Evolutionary conservation across 92 coral and sea anemone genomes (phyloP), one percentile per base, ranked within the genome.

Genomic region (Hydrozoanthus gracilis): DNA sequence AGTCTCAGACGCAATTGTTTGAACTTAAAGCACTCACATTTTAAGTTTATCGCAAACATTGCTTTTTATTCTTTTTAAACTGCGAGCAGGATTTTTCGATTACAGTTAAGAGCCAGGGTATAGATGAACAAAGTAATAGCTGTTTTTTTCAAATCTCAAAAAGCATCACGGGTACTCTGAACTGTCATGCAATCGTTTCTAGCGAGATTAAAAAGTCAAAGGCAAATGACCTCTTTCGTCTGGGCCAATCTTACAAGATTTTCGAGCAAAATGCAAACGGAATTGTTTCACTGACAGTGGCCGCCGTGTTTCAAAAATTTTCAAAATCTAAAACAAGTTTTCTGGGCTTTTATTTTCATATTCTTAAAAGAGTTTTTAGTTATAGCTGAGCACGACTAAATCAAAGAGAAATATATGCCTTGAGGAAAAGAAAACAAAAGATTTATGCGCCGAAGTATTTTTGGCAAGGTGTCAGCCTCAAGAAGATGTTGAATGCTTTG

Each of bases 391-490:
- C 18, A 4, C 49, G 54, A 4, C 7, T 54, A 9, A 27, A 54
- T 44, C 7, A 54, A 51, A 3, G 44, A 0, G 5, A 9, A 54
- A 52, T 48, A 44, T 27, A 2, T 11, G 46, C 17, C 73, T 48
- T 12, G 85, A 18, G 49, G 45, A 67, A 17, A 80, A 76, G 45
- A 74, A 8, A 47, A 14, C 79, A 46, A 48, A 61, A 2, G 5
- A 46, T 45, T 61, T 4, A 20, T 80, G 18, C 48, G 45, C 49
- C 27, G 6, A 8, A 58, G 55, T 5, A 6, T 17, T 48, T 27
- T 68, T 80, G 85, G 85, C 85, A 65, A 65, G 46, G 17, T 64
- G 64, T 74, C 85, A 65, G 74, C 49, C 20, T 3, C 60, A 44
- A 49, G 45, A 74, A 80, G 85, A 80, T 80, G 85, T 65, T 65